Conservation (phyloP, 1,140 invertebrate species). For the Neomicropteryx cornuta region DNA sequence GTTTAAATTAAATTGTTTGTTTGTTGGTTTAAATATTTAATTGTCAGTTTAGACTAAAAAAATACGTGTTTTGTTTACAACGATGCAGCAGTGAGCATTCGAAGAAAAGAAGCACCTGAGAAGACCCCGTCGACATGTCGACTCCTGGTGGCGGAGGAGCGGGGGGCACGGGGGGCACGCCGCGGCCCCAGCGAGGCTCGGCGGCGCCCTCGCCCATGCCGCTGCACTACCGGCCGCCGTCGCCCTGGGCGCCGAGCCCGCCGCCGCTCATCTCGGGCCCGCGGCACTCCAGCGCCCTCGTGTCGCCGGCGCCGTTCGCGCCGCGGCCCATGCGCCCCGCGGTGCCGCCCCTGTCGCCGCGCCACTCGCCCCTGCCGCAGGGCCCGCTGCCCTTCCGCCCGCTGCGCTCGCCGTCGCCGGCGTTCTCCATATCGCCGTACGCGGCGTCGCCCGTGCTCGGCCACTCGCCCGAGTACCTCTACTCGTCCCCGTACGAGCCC, state of each 20-base stretch:
- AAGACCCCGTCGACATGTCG: too few relatives aligned
- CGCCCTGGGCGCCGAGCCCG: slow-evolving; percentile 49
- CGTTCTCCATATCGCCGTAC: slow-evolving; percentile 38
- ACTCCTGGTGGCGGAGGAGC: too few relatives aligned
- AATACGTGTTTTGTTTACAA: slow-evolving; percentile 25
- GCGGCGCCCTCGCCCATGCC: slow-evolving; percentile 36
- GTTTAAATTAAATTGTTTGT: background rate
- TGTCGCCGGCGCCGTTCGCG: slow-evolving; percentile 32
- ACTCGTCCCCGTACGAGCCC: slow-evolving; percentile 46
- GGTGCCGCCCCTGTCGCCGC: slow-evolving; percentile 41
- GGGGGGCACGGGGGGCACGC: too few relatives aligned
- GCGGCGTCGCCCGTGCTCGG: slow-evolving; percentile 40
- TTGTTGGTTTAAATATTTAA: background rate
- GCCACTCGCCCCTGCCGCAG: slow-evolving; percentile 27
- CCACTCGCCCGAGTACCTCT: slow-evolving; percentile 50
- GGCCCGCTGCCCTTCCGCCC: slow-evolving; percentile 26
- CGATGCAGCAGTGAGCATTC: slow-evolving; percentile 39
- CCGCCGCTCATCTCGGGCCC: slow-evolving; percentile 49
- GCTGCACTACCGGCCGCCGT: slow-evolving; percentile 47
- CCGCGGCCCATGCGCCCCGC: slow-evolving; percentile 35
- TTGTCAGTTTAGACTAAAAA: background rate
- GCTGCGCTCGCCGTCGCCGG: slow-evolving; percentile 29
- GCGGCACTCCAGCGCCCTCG: slow-evolving; percentile 33
- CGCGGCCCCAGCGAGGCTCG: slow-evolving; percentile 37
- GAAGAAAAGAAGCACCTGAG: slow-evolving; percentile 37